These are phyloP conservation scores for Halictus ligatus DNA, from an alignment of 2,888 invertebrate species.

Conservation along the genomic window DNA sequence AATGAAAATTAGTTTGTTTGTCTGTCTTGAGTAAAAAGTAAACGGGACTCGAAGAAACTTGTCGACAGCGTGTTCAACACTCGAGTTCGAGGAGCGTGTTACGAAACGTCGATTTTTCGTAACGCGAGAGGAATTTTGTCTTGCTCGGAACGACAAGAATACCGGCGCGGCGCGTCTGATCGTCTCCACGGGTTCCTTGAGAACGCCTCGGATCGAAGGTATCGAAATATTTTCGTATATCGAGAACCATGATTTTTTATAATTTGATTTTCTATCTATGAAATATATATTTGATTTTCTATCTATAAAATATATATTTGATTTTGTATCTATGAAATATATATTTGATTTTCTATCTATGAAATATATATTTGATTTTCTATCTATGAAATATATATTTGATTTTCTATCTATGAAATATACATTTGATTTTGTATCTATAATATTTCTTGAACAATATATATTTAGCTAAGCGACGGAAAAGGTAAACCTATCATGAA, in stretches of 20 bases:
- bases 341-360: too few species aligned
- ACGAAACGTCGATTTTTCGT: slow-evolving; percentile 34
- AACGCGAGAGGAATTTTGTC: slow-evolving; percentile 32
- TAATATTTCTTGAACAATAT: too few species aligned
- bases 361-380: too few species aligned
- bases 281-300: too few species aligned
- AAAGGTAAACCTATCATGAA: too few species aligned
- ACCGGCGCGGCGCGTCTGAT: slow-evolving; percentile 21
- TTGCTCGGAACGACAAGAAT: slow-evolving; percentile 22
- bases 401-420: too few species aligned
- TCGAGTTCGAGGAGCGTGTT: background rate
- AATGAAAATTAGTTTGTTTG: slow-evolving; percentile 9
- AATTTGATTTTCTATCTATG: too few species aligned
- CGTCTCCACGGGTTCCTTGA: slow-evolving; percentile 19
- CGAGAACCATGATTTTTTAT: slow-evolving; percentile 56
- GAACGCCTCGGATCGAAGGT: slow-evolving; percentile 28
- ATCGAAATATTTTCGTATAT: slow-evolving; percentile 49
- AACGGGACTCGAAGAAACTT: slow-evolving; percentile 15
- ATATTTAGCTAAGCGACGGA: too few species aligned
- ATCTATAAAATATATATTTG: too few species aligned
- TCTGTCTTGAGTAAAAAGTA: background rate
- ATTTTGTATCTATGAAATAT: too few species aligned
- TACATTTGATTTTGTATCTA: too few species aligned
- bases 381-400: too few species aligned
- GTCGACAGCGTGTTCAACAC: slow-evolving; percentile 28